A percentile compares a stretch with the other conserved stretches of the same genome.
Evolutionary conservation across 2,113 vertebrate genomes (phyloP).

Genomic region (Athene cunicularia): DNA sequence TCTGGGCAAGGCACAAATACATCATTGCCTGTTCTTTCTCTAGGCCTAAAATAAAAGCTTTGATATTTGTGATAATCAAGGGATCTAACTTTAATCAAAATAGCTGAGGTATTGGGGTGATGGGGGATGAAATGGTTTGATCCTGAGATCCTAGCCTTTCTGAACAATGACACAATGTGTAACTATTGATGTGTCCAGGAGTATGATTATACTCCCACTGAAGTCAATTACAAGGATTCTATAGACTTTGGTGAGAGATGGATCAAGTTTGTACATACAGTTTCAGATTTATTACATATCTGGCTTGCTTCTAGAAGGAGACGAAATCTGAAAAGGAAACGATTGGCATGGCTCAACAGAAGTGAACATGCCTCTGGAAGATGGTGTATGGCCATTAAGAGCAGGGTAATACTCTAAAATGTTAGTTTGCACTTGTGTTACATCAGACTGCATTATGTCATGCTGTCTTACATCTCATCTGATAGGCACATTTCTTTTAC

Average conservation of each 20-base stretch:
- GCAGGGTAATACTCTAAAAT: neutral
- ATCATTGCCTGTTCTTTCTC: neutral
- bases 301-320: neutral
- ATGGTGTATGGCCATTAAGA: neutral
- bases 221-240: neutral
- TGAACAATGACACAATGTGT: neutral
- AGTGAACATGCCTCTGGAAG: neutral
- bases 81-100: neutral
- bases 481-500: neutral
- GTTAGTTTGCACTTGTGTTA: neutral
- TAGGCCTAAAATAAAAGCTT: neutral
- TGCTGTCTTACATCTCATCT: neutral
- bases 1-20: neutral
- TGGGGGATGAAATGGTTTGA: neutral
- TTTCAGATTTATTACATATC: neutral
- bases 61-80: neutral
- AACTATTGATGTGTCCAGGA: neutral
- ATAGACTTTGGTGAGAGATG: neutral
- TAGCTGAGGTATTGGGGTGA: neutral
- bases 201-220: neutral
- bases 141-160: neutral
- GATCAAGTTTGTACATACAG: neutral
- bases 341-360: neutral
- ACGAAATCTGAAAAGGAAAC: neutral
- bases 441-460: neutral